Percentiles rank a stretch among this genome's conserved stretches.
Conservation (phyloP, 1,140 invertebrate genomes). For the Andricus grossulariae region DNA sequence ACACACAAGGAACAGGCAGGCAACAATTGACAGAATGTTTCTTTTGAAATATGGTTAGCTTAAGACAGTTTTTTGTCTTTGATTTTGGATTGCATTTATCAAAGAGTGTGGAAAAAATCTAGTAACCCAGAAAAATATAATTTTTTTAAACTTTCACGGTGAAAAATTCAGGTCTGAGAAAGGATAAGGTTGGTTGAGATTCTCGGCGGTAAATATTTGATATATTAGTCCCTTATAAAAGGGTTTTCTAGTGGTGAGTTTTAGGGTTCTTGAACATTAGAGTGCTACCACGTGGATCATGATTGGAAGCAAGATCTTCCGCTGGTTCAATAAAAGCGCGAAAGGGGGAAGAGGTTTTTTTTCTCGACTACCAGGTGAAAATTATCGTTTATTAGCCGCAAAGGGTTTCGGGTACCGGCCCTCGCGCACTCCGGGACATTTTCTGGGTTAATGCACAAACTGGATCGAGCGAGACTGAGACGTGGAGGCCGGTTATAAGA, state of each 20-base stretch:
- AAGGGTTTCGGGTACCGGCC: constrained; percentile 57
- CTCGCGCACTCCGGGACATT: constrained; percentile 56
- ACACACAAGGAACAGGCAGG: too few species aligned
- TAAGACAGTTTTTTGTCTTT: too few species aligned
- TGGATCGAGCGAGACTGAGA: constrained; percentile 58
- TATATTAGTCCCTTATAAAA: not conserved
- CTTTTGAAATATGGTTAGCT: not conserved
- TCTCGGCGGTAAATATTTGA: not conserved
- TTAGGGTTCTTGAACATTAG: constrained; percentile 31
- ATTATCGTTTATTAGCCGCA: constrained; percentile 60
- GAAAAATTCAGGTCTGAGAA: constrained; percentile 21
- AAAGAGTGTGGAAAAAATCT: not conserved
- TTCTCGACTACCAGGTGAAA: constrained; percentile 58
- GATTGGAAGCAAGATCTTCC: constrained; percentile 49
- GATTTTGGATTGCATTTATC: too few species aligned
- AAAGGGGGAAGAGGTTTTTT: constrained; percentile 39
- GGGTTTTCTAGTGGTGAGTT: constrained; percentile 9
- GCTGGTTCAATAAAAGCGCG: constrained; percentile 24
- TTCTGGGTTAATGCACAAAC: constrained; percentile 73
- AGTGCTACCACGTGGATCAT: constrained; percentile 38
- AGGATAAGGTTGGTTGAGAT: not conserved
- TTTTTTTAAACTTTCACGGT: not conserved
- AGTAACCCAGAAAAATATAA: not conserved
- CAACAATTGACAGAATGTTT: too few species aligned
- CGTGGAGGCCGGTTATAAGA: constrained; percentile 39